Percentiles rank a stretch among this genome's conserved stretches.
Conservation (phyloP, 2,888 invertebrate genomes). For the Thalpophila matura region DNA sequence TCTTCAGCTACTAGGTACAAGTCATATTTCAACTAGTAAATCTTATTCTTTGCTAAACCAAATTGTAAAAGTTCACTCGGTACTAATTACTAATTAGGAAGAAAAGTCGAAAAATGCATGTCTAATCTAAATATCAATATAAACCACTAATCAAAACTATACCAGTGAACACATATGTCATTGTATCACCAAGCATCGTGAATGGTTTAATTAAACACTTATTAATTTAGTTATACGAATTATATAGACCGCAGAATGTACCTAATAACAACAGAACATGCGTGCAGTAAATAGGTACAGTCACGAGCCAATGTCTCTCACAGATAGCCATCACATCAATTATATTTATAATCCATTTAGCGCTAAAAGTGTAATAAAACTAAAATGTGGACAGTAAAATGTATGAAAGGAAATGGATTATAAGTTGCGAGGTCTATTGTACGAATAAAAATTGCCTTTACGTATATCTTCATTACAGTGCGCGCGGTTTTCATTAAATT, state of each 20-base stretch:
- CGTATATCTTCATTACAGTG: conserved; percentile 19
- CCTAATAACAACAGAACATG: conserved; percentile 57
- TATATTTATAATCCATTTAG: conserved; percentile 39
- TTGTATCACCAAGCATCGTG: conserved; percentile 18
- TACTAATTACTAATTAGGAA: too few relatives aligned
- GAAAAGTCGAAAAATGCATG: too few relatives aligned
- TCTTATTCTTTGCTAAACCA: too few relatives aligned
- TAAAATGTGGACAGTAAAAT: conserved; percentile 5
- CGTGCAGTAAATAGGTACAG: conserved; percentile 60
- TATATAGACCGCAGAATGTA: conserved; percentile 74
- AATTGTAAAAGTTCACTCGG: neutral
- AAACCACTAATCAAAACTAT: conserved; percentile 6
- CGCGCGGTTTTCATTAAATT: conserved; percentile 13
- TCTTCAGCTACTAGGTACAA: neutral
- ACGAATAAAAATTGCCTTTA: conserved; percentile 15
- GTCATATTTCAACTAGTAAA: too few relatives aligned
- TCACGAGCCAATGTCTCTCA: conserved; percentile 45
- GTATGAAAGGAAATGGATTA: conserved; percentile 13
- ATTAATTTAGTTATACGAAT: conserved; percentile 66
- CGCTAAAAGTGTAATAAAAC: conserved; percentile 47
- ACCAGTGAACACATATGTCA: conserved; percentile 1
- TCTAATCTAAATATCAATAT: too few relatives aligned
- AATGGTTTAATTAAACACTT: conserved; percentile 55
- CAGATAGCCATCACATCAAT: conserved; percentile 46
- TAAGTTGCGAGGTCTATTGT: conserved; percentile 7